Percentiles rank a stretch among this genome's conserved stretches.
These are phyloP conservation scores for Triops cancriformis DNA, from an alignment of 1,140 invertebrate species.

Conservation along the genomic window DNA sequence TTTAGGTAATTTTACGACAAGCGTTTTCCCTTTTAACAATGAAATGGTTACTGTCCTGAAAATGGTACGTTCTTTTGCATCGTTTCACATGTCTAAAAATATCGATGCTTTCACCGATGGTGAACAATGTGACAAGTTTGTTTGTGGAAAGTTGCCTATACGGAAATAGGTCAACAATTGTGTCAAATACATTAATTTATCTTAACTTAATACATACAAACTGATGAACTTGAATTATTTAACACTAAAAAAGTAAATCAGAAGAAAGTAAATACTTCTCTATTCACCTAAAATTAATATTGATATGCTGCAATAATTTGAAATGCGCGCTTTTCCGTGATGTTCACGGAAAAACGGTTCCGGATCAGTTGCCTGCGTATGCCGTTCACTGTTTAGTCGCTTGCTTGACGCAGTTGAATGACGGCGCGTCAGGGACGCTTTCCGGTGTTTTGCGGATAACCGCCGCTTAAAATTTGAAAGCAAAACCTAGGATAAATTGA, in stretches of 20 bases:
- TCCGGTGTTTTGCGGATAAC: neutral
- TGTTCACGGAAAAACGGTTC: neutral
- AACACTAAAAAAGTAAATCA: no score
- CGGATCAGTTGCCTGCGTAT: neutral
- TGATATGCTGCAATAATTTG: no score
- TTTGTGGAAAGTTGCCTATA: neutral
- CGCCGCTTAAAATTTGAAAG: neutral
- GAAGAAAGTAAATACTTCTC: no score
- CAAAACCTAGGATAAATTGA: neutral
- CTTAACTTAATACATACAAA: no score
- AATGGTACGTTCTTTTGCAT: neutral
- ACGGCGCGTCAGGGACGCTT: neutral
- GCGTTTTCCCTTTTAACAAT: neutral
- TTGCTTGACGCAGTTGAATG: neutral
- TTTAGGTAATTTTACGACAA: neutral
- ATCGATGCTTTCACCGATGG: neutral
- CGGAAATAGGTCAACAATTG: neutral
- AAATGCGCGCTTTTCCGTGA: neutral
- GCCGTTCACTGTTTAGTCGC: neutral
- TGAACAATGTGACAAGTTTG: neutral
- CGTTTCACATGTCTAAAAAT: neutral
- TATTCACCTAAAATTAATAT: no score
- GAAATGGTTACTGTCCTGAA: neutral
- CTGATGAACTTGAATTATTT: no score
- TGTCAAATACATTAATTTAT: neutral